phyloP scores from a whole-genome alignment of 2,797 vertebrate genomes.

The Okamejei kenojei region DNA sequence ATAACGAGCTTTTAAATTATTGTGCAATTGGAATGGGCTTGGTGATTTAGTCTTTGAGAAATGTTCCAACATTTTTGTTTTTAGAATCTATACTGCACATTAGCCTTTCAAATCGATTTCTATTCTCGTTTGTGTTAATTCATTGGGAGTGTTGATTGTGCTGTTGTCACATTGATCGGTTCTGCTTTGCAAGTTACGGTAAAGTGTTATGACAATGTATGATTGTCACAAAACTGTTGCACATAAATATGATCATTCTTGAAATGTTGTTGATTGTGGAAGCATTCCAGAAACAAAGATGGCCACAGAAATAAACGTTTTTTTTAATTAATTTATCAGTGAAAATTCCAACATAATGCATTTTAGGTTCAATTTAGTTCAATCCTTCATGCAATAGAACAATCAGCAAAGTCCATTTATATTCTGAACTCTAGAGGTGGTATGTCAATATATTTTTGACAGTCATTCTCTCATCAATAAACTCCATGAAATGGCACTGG shows the following conservation, averaged over 20 bases:
- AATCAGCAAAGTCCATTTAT: background rate
- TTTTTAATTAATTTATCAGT: background rate
- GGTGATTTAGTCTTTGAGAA: background rate
- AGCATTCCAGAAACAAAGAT: background rate
- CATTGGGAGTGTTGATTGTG: background rate
- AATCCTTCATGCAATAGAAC: background rate
- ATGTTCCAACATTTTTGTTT: slow-evolving; percentile 12
- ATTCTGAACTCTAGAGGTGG: background rate
- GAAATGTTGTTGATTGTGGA: background rate
- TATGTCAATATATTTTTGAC: background rate
- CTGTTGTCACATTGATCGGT: background rate
- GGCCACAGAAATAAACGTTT: background rate
- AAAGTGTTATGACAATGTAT: background rate
- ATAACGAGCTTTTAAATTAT: background rate
- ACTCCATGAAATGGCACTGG: background rate
- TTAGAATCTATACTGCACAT: background rate
- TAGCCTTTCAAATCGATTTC: background rate
- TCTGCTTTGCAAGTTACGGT: background rate
- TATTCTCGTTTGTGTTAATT: background rate
- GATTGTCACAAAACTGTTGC: background rate
- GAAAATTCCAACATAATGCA: background rate
- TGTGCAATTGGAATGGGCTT: background rate
- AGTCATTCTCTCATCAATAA: background rate
- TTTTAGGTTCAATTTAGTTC: background rate
- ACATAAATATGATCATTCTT: background rate